Evolutionary conservation across 2,113 vertebrate genomes (phyloP).

Genomic region (Pimephales promelas): DNA sequence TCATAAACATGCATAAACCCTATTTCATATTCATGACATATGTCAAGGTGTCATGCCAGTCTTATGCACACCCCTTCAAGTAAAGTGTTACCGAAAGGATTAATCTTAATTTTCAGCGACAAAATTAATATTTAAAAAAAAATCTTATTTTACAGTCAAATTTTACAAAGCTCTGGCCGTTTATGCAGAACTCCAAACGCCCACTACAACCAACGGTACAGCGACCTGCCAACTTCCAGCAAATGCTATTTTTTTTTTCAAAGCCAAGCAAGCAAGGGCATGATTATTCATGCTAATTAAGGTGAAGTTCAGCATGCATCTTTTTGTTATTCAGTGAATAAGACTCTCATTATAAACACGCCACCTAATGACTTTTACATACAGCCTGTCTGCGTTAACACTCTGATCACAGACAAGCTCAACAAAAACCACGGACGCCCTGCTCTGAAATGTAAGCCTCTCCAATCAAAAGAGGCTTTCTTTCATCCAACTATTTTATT

Average conservation of each 20-base stretch:
- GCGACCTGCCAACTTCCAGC: neutral
- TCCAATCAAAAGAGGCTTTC: conserved; percentile 27
- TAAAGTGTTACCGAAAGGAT: too few species aligned
- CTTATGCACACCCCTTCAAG: too few species aligned
- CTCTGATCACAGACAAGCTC: neutral
- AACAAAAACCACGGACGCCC: neutral
- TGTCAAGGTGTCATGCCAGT: too few species aligned
- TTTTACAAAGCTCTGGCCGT: neutral
- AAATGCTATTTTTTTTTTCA: conserved; percentile 60
- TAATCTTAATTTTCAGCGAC: neutral
- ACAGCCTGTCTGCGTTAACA: neutral
- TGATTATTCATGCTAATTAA: conserved; percentile 78
- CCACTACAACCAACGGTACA: neutral
- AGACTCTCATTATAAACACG: conserved; percentile 64
- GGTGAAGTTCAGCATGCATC: conserved; percentile 70
- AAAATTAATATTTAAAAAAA: neutral
- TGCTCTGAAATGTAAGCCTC: conserved; percentile 6
- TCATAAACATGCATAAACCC: too few species aligned
- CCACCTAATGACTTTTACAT: conserved; percentile 65
- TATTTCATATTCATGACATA: too few species aligned
- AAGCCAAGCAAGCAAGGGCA: conserved; percentile 64
- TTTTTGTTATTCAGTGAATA: conserved; percentile 71
- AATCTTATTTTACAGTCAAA: neutral
- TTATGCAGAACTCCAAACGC: neutral
- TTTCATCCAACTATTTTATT: neutral